A percentile compares a stretch with the other conserved stretches of the same genome.
These are phyloP conservation scores for Chaetura pelagica DNA, from an alignment of 2,113 vertebrate species.

Conservation along the genomic window DNA sequence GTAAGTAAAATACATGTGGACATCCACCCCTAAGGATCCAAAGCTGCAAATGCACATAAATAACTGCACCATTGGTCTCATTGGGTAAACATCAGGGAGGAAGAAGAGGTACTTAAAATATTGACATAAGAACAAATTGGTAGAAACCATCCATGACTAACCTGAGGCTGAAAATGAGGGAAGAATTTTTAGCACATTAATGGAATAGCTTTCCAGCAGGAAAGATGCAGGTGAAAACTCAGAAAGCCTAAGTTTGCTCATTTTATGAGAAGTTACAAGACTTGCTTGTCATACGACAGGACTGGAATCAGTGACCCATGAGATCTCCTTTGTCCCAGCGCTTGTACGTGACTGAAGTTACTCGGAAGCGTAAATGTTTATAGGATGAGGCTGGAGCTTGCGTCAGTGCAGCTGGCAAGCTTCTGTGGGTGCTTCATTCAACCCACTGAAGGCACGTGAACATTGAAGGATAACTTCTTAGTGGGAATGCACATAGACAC, in stretches of 20 bases:
- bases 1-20: constrained; percentile 19
- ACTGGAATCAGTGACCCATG: neutral
- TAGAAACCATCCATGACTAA: neutral
- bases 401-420: constrained; percentile 25
- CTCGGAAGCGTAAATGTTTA: constrained; percentile 59
- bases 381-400: constrained; percentile 17
- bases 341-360: constrained; percentile 34
- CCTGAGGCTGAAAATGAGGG: neutral
- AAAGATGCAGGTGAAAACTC: neutral
- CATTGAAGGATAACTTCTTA: neutral
- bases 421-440: neutral
- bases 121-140: constrained; percentile 10
- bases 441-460: neutral
- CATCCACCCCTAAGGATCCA: neutral
- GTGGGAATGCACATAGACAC: neutral
- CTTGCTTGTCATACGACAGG: neutral
- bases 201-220: neutral
- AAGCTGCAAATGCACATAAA: constrained; percentile 31
- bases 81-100: constrained; percentile 28
- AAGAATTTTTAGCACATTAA: neutral
- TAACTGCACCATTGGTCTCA: neutral
- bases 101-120: constrained; percentile 43
- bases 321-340: neutral
- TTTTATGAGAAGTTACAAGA: neutral
- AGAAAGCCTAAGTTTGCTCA: neutral